Evolutionary conservation across 2,888 invertebrate genomes (phyloP), one percentile per base, ranked within the genome.

Genomic region (Plagodis dolabraria): DNA sequence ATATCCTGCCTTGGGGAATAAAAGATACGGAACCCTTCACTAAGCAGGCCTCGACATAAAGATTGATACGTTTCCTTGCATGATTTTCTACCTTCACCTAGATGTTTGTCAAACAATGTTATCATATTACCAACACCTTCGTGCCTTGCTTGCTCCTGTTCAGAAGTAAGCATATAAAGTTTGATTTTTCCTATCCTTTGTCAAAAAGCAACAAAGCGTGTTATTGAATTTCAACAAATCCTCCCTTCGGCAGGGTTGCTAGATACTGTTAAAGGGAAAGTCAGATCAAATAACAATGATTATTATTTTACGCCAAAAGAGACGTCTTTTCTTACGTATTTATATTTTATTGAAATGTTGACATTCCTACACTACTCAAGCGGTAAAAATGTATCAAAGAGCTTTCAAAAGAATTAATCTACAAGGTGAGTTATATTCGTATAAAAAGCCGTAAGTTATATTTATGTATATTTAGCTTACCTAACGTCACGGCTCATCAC

Each of bases 221-320:
- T 81, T 81, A 82, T 82, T 76, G 76, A 80, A 85, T 83, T 83
- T 77, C 75, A 76, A 71, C 73, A 79, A 83, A 80, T 80, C 81
- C 77, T 71, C 70, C 71, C 66, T 60, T 68, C 71, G 70, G 71
- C 65, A 68, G 67, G 72, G 71, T 68, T 67, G 65, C 61, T 68
- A 62, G 70, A 71, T 64, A 71, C 67, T 64, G 66, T 72, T 71
- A 65, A 72, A 76, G 76, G 67, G 69, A 74, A 80, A 78, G 66
- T 69, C 68, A 71, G 74, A 79, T 76, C 73, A 70, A 72, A 76
- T 74, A 69, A 73, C 67, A 65, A 62, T 55, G 53, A 59, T 65
- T 69, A 67, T 69, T 67, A 64, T 67, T 66, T 57, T 61, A 63
- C 46, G 52, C 52, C 46, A 46, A 64, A 47, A 40, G 49, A 46